Base-by-base conservation (phyloP, 53 echinoderm and acorn worm genomes). In the Apostichopus leukothele region DNA sequence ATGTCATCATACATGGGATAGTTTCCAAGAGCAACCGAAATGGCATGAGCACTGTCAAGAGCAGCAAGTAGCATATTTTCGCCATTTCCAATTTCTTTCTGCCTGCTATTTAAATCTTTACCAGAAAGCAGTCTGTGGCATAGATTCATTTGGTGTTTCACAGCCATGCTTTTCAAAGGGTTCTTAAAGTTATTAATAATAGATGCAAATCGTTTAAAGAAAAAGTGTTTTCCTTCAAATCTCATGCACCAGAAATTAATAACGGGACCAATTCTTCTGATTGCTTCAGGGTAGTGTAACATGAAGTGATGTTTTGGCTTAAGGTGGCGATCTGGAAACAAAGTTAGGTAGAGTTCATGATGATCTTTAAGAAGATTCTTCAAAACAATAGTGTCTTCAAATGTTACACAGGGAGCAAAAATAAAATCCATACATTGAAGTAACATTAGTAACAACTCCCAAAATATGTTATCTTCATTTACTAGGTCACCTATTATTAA, bases 141-240 rank as follows among this genome's bases (percentile, higher is more conserved):
- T 6, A 87, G 7, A 26, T 87, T 51, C 60, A 91, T 86, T 25
- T 93, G 91, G 55, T 93, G 89, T 22, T 63, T 89, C 1, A 51
- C 67, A 14, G 89, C 93, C 23, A 89, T 50, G 23, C 85, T 86
- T 87, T 74, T 79, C 12, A 13, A n/a, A 53, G 86, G 78, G 77
- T 91, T 88, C 63, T 91, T 89, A 60, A 93, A 93, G 22, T 87
- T 87, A 13, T 54, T 25, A 7, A 68, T 89, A 0, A 91, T 59
- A 76, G 51, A 55, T 52, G 93, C 89, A 74, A 91, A n/a, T 9
- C 76, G 75, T 75, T 93, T 93, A 10, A 91, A 75, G 19, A 86
- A 91, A 27, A 27, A 79, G 75, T 93, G 93, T 53, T 93, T 91
- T 27, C 78, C 93, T 55, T 93, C 93, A 87, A 93, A 93, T 74